These are phyloP conservation scores for Drosophila fungiperda DNA, from an alignment of 2,888 invertebrate species.

Conservation along the genomic window DNA sequence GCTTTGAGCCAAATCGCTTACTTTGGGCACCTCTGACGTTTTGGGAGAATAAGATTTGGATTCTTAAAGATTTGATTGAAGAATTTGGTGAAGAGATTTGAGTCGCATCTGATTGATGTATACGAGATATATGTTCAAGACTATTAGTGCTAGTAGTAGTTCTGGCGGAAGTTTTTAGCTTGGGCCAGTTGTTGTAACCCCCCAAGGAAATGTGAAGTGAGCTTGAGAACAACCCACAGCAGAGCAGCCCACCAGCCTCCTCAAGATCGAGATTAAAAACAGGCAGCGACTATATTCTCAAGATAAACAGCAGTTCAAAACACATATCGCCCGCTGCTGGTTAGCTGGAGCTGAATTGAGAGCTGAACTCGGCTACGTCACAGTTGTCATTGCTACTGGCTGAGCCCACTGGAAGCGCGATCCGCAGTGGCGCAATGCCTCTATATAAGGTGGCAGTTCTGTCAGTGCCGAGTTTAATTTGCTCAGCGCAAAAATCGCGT, in stretches of 20 bases:
- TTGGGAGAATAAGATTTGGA: constrained; percentile 62
- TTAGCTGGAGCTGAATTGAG: constrained; percentile 13
- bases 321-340: constrained; percentile 16
- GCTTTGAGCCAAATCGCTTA: constrained; percentile 27
- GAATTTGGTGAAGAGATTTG: constrained; percentile 1
- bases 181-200: constrained; percentile 1
- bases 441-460: constrained; percentile 81
- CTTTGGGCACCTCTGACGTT: constrained; percentile 41
- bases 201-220: constrained; percentile 47
- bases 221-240: constrained; percentile 33
- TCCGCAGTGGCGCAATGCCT: constrained; percentile 21
- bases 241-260: constrained; percentile 32
- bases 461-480: constrained; percentile 82
- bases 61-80: not conserved
- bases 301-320: constrained; percentile 46
- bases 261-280: constrained; percentile 24
- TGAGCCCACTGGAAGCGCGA: constrained; percentile 53
- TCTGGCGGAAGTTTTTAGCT: constrained; percentile 25
- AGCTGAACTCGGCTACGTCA: constrained; percentile 51
- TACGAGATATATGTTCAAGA: not conserved
- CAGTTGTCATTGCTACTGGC: constrained; percentile 61
- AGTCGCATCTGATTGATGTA: constrained; percentile 9
- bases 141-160: not conserved
- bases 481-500: constrained; percentile 81
- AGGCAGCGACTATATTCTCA: constrained; percentile 25